Evolutionary conservation across 2,888 invertebrate genomes (phyloP).

Genomic region (Diabrotica balteata): DNA sequence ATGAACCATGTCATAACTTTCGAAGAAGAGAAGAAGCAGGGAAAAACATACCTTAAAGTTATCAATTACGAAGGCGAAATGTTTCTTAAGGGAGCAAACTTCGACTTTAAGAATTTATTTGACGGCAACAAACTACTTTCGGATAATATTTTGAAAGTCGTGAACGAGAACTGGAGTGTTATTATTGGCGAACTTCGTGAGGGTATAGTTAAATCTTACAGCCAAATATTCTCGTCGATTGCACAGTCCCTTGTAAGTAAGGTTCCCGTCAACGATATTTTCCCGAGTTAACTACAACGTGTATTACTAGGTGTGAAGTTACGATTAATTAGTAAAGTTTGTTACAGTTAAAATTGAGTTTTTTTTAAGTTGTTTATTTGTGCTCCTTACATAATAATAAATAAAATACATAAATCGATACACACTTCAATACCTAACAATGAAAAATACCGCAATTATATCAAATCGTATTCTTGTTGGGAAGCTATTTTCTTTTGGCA

Average conservation of each 20-base stretch:
- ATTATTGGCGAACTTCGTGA: conserved; percentile 38
- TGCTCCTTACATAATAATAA: no score
- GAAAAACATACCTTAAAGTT: conserved; percentile 9
- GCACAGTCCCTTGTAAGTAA: conserved; percentile 27
- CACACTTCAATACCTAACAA: no score
- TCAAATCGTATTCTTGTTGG: no score
- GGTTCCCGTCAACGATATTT: conserved; percentile 29
- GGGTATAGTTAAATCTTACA: not conserved
- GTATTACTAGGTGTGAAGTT: no score
- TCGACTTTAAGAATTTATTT: conserved; percentile 43
- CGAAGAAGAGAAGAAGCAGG: conserved; percentile 8
- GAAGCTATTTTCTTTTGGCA: no score
- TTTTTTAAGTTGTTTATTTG: no score
- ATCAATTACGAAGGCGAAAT: not conserved
- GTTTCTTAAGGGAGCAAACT: conserved; percentile 15
- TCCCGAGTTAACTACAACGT: not conserved
- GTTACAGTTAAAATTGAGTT: no score
- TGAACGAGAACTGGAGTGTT: conserved; percentile 44
- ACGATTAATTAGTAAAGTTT: no score
- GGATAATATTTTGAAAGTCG: conserved; percentile 37
- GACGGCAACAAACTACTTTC: conserved; percentile 42
- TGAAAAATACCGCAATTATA: no score
- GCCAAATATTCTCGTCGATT: not conserved
- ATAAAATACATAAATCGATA: no score
- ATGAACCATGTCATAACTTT: not conserved